Percentiles rank a stretch among this genome's conserved stretches.
Evolutionary conservation across 2,113 vertebrate genomes (phyloP).

Genomic region (Rhizomys pruinosus): DNA sequence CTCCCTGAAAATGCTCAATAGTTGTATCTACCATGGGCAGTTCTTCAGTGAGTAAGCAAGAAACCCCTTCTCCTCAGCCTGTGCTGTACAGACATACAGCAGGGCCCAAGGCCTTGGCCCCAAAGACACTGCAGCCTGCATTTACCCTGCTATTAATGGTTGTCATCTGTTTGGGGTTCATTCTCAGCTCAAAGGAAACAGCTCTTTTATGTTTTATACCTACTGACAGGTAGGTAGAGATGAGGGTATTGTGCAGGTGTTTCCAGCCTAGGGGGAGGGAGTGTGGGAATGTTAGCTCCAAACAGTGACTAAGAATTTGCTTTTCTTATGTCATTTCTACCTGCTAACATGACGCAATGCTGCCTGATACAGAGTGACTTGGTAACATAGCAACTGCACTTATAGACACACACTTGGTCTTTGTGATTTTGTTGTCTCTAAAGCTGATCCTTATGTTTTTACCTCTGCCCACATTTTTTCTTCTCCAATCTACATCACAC

Average conservation of each 20-base stretch:
- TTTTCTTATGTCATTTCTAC: conserved; percentile 8
- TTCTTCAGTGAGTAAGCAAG: not conserved
- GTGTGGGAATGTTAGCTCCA: not conserved
- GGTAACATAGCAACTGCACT: not conserved
- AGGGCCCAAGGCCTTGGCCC: not conserved
- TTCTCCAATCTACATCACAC: not conserved
- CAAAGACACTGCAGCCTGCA: not conserved
- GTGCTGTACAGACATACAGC: not conserved
- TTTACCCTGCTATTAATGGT: fast-evolving
- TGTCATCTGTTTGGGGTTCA: not conserved
- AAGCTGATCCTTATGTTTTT: not conserved
- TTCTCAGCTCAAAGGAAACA: not conserved
- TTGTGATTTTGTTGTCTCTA: not conserved
- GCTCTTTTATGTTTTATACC: not conserved
- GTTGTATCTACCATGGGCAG: not conserved
- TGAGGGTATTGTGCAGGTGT: not conserved
- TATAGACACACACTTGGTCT: not conserved
- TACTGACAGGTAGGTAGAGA: not conserved
- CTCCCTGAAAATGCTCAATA: conserved; percentile 14
- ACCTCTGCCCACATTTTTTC: not conserved
- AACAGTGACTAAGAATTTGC: not conserved
- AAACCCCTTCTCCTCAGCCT: not conserved
- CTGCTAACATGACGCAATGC: not conserved
- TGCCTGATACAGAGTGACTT: not conserved
- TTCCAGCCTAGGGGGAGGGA: not conserved